These are phyloP conservation scores for Drosophila oshimai DNA, from an alignment of 1,140 invertebrate species.

Conservation along the genomic window DNA sequence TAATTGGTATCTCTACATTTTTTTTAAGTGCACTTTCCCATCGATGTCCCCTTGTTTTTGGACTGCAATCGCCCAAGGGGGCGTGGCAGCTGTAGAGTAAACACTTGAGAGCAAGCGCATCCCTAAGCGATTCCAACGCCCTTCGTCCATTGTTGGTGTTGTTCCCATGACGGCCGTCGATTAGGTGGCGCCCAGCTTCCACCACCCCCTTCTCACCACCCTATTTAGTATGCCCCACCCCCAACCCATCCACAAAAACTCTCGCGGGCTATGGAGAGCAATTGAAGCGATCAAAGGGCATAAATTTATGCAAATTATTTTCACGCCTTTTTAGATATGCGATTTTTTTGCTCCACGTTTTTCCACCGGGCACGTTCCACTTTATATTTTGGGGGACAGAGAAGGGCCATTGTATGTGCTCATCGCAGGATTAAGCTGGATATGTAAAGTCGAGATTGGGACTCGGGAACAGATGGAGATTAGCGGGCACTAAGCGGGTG, in stretches of 20 bases:
- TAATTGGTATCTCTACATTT: no score
- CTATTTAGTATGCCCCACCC: not conserved
- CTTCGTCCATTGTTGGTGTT: conserved; percentile 3
- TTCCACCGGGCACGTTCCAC: conserved; percentile 2
- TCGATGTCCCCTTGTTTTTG: not conserved
- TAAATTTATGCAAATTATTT: conserved; percentile 83
- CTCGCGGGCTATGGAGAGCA: conserved; percentile 38
- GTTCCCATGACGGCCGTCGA: conserved; percentile 73
- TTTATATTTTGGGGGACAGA: not conserved
- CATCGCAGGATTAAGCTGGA: conserved; percentile 28
- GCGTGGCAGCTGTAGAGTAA: conserved; percentile 50
- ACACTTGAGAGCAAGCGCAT: conserved; percentile 68
- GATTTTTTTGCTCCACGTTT: conserved; percentile 38
- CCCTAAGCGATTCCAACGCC: conserved; percentile 67
- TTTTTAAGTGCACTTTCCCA: not conserved
- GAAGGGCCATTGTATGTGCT: conserved; percentile 14
- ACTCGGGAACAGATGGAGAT: conserved; percentile 11
- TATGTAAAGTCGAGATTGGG: conserved; percentile 26
- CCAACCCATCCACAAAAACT: not conserved
- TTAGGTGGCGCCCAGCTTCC: conserved; percentile 44
- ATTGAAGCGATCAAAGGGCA: conserved; percentile 81
- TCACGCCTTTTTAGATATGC: conserved; percentile 83
- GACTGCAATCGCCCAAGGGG: conserved; percentile 28
- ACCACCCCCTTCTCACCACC: not conserved
- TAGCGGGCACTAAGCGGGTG: not conserved